Base-by-base conservation (phyloP, 2,797 vertebrate species). In the Periophthalmus magnuspinnatus region DNA sequence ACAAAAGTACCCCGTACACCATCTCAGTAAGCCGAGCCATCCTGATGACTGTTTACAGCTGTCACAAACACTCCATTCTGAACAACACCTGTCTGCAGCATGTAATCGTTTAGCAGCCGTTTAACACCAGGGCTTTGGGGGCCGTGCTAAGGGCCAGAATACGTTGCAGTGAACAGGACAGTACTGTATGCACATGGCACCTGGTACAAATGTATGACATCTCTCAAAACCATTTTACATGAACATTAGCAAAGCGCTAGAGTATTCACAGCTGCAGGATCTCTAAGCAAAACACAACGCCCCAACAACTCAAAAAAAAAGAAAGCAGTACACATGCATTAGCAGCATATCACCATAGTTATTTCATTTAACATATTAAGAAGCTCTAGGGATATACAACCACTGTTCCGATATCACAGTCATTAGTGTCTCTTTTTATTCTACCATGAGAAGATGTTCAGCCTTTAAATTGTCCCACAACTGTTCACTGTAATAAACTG, bases 31-130 rank as follows among this genome's bases (percentile, higher is more conserved):
- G n/a, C 21, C 13, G 79, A 82, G 71, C 16, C 68, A 65, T 41
- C 75, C 74, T 86, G 82, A 90, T 88, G 81, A 85, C 79, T 85
- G 83, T 87, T 91, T 90, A 90, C 88, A 91, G 89, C 89, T 90
- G 86, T 77, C 73, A 32, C 83, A 84, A 87, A 84, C 16, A 69
- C 75, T 77, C 77, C 58, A 45, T 68, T 33, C 73, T 45, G 79
- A 71, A 69, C 68, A 83, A 61, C 91, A 90, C 90, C 89, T 90
- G 90, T 73, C 80, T 66, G 70, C 72, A 75, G 86, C 83, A 68
- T 88, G 84, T 87, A 87, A 92, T 90, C 66, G 67, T 87, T 65
- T 76, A 83, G 79, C 84, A 86, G 86, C 77, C 71, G 52, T 78
- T 86, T 72, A 78, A 83, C 71, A 55, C 64, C 70, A 65, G 0